Base-by-base conservation (phyloP, 2,113 vertebrate species). In the Nicator chloris region DNA sequence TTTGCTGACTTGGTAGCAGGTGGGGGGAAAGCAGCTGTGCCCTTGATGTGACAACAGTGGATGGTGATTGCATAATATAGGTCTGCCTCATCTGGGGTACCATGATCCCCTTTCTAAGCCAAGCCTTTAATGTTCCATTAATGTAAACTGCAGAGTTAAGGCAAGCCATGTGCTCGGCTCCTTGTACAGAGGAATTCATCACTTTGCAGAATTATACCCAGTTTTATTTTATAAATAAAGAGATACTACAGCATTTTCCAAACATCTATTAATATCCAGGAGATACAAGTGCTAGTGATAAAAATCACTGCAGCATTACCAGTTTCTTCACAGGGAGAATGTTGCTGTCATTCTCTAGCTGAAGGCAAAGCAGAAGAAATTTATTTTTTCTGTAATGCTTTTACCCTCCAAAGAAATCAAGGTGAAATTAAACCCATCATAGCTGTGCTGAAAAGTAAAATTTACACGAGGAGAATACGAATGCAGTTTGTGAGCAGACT, bases 401-500 rank as follows among this genome's bases (percentile, higher is more conserved):
- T 96, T 91, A 66, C 86, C 68, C 93, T 88, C 95, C 22, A 70
- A 97, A 96, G 97, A 97, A 96, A 96, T 97, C 96, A 96, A 96
- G 96, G 96, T 92, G 96, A 96, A 96, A 93, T 88, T 88, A 82
- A 89, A 88, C 81, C 77, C 75, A 86, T 95, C 86, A 90, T 77
- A 83, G 79, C 96, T 60, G 64, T 84, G 56, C 93, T 78, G 92
- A 88, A 87, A 92, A 93, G 83, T 77, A 72, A 78, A 77, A 68
- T 94, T 88, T 91, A 95, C 93, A 82, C 2, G 6, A 82, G 79
- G 31, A 88, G 93, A 97, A 80, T 88, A 57, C 9, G 47, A 94
- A 94, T 63, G 82, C 37, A 23, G 40, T 69, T 79, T 73, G 31
- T 88, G 54, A 37, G 30, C 40, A 82, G 89, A 60, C 37, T 77